Evolutionary conservation across 2,888 invertebrate species (phyloP), one percentile per base, ranked within the genome.

Genomic region (Caenorhabditis panamensis): DNA sequence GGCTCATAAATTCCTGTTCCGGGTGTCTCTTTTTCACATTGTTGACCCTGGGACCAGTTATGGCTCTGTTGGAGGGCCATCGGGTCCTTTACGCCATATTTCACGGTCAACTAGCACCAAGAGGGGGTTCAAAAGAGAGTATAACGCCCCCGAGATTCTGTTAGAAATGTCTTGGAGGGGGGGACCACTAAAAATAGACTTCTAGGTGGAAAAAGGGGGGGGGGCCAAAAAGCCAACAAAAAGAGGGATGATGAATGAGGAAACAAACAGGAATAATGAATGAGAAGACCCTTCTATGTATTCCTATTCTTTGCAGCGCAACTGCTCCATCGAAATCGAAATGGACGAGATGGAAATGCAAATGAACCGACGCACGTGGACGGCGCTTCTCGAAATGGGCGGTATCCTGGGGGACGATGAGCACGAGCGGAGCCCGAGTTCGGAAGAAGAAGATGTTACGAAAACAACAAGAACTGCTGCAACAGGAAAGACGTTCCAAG

Each of bases 281-380:
- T 36, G 37, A 59, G 54, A 54, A 49, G 13, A 47, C 36, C 41
- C 61, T 51, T n/a, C 24, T 28, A 26, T 54, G 24, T 56, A 28
- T 80, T 56, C 67, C n/a, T n/a, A n/a, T n/a, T n/a, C n/a, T n/a
- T 80, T 88, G 26, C 79, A 88, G 88, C 69, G 63, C 44, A 86
- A 86, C 53, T 82, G 84, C 63, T 76, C 68, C 8, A 64, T 88
- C 62, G 85, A 84, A 41, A 71, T 86, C 16, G 83, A 83, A 26
- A 81, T 85, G 83, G 79, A 84, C 49, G 84, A 87, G 22, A 78
- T 89, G 59, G 88, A 97, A 91, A 93, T 97, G 82, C 95, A 95
- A 36, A 94, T 97, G 84, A 96, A 95, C 91, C 94, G 96, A 26
- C 95, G 96, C 91, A 95, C 96, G 63, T 97, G 97, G 97, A 95